These are phyloP conservation scores for silkworm (Bombyx mori) DNA, from an alignment of 1,140 invertebrate species.

Conservation along the genomic window ASM3026992v2 NC_085128.1:13810501-13811000, in stretches of 20 bases:
- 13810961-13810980: slow-evolving; percentile 5
- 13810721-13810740: too few relatives aligned
- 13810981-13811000: slow-evolving; percentile 23
- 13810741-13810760: background rate
- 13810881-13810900: background rate
- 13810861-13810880: background rate
- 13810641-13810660: too few relatives aligned
- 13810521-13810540: too few relatives aligned
- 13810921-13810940: background rate
- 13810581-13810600: too few relatives aligned
- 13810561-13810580: too few relatives aligned
- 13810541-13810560: too few relatives aligned
- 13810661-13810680: too few relatives aligned
- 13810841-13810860: background rate
- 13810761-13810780: background rate
- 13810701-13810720: too few relatives aligned
- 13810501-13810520: too few relatives aligned
- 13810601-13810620: too few relatives aligned
- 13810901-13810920: slow-evolving; percentile 2
- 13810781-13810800: background rate
- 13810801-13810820: background rate
- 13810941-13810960: slow-evolving; percentile 4
- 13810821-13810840: background rate
- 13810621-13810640: too few relatives aligned
- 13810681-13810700: too few relatives aligned